Evolutionary conservation across 2,888 invertebrate species (phyloP).

Genomic region (Caenorhabditis virilis): DNA sequence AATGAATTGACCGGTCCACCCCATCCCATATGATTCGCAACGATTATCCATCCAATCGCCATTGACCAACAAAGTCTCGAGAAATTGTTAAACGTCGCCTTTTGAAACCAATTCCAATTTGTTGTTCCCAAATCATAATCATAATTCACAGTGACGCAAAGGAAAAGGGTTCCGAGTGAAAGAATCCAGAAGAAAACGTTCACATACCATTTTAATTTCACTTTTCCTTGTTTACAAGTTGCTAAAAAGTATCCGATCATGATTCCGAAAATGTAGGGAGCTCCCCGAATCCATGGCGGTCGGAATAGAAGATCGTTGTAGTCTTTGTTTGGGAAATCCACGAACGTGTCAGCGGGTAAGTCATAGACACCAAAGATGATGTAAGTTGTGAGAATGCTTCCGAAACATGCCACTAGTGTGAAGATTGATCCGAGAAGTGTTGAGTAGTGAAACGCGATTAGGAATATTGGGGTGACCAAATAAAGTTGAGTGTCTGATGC

Average conservation of each 20-base stretch:
- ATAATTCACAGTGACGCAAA: no score
- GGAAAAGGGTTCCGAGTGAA: no score
- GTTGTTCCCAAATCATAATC: no score
- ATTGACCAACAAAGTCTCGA: slow-evolving; percentile 69
- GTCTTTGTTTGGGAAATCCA: no score
- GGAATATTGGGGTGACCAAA: slow-evolving; percentile 31
- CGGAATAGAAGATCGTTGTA: not conserved
- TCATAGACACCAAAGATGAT: slow-evolving; percentile 10
- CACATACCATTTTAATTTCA: no score
- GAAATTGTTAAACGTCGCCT: slow-evolving; percentile 40
- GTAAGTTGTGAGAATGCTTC: slow-evolving; percentile 23
- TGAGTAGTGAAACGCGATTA: slow-evolving; percentile 28
- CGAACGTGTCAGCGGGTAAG: not conserved
- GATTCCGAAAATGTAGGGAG: slow-evolving; percentile 43
- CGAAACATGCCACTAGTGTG: slow-evolving; percentile 11
- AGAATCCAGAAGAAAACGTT: no score
- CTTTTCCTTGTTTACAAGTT: no score
- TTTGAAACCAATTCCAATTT: no score
- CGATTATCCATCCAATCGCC: slow-evolving; percentile 70
- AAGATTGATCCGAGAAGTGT: slow-evolving; percentile 14
- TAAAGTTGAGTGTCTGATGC: slow-evolving; percentile 44
- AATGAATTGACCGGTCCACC: slow-evolving; percentile 62
- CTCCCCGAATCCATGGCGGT: slow-evolving; percentile 41
- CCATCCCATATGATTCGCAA: slow-evolving; percentile 70
- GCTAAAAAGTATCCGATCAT: slow-evolving; percentile 37